Evolutionary conservation across 2,797 vertebrate genomes (phyloP).

Genomic region (Rhinogobio ventralis): DNA sequence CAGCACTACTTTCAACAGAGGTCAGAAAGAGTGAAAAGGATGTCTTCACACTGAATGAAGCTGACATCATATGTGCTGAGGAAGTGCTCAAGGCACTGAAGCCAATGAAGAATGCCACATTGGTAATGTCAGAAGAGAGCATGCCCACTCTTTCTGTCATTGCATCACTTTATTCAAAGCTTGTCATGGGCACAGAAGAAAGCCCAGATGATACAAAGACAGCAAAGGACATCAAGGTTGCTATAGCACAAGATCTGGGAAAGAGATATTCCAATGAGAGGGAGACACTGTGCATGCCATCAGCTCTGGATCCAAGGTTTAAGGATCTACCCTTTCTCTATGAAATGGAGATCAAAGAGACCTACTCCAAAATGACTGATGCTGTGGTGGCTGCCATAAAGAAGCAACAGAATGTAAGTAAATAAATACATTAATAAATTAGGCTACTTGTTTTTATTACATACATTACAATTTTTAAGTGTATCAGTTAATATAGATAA

Average conservation of each 20-base stretch:
- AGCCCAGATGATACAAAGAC: constrained; percentile 20
- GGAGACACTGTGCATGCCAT: constrained; percentile 36
- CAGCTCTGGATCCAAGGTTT: constrained; percentile 49
- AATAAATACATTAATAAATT: constrained; percentile 23
- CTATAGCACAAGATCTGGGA: constrained; percentile 41
- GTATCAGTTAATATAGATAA: neutral
- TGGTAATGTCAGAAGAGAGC: neutral
- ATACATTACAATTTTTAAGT: neutral
- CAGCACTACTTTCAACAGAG: neutral
- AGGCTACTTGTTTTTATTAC: constrained; percentile 7
- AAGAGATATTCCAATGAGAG: constrained; percentile 46
- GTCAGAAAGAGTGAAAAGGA: neutral
- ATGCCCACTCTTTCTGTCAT: neutral
- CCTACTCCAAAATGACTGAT: constrained; percentile 40
- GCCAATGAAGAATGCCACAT: neutral
- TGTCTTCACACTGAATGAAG: neutral
- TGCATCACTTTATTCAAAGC: neutral
- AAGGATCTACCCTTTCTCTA: constrained; percentile 47
- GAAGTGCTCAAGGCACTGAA: neutral
- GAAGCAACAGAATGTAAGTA: constrained; percentile 50
- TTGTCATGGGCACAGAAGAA: neutral
- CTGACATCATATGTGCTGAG: neutral
- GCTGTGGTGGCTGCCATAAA: constrained; percentile 49
- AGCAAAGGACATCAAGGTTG: constrained; percentile 52
- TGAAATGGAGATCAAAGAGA: constrained; percentile 14